phyloP scores from a whole-genome alignment of 2,888 invertebrate genomes.

The Lasiommata megera region DNA sequence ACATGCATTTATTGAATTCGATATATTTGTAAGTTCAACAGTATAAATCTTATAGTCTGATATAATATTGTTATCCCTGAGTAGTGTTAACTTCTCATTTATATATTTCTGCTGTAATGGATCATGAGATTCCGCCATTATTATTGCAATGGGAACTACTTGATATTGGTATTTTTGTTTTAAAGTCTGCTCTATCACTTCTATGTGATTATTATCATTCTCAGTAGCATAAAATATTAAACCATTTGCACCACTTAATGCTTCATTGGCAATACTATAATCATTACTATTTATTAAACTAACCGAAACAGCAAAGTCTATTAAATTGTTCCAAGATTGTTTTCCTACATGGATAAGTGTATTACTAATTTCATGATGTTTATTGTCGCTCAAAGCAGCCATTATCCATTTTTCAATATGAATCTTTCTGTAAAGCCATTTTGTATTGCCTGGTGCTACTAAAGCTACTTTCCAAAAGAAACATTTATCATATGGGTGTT shows the following conservation, averaged over 20 bases:
- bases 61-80: slow-evolving; percentile 53
- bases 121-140: slow-evolving; percentile 51
- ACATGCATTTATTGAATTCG: slow-evolving; percentile 48
- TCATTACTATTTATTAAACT: slow-evolving; percentile 52
- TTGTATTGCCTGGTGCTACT: slow-evolving; percentile 75
- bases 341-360: slow-evolving; percentile 62
- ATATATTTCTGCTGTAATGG: slow-evolving; percentile 38
- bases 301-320: slow-evolving; percentile 73
- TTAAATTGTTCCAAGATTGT: slow-evolving; percentile 72
- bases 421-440: slow-evolving; percentile 66
- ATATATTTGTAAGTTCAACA: slow-evolving; percentile 50
- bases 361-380: slow-evolving; percentile 53
- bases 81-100: slow-evolving; percentile 46
- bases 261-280: slow-evolving; percentile 45
- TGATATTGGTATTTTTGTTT: slow-evolving; percentile 65
- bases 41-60: slow-evolving; percentile 60
- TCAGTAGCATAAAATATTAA: slow-evolving; percentile 62
- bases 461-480: slow-evolving; percentile 84
- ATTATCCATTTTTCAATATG: slow-evolving; percentile 72
- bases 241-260: slow-evolving; percentile 69
- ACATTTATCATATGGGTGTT: slow-evolving; percentile 63
- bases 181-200: slow-evolving; percentile 53
- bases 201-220: slow-evolving; percentile 44
- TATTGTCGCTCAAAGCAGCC: slow-evolving; percentile 67
- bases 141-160: slow-evolving; percentile 62